Evolutionary conservation across 2,797 vertebrate species (phyloP), one percentile per base, ranked within the genome.

Genomic region (Aulostomus chinensis): DNA sequence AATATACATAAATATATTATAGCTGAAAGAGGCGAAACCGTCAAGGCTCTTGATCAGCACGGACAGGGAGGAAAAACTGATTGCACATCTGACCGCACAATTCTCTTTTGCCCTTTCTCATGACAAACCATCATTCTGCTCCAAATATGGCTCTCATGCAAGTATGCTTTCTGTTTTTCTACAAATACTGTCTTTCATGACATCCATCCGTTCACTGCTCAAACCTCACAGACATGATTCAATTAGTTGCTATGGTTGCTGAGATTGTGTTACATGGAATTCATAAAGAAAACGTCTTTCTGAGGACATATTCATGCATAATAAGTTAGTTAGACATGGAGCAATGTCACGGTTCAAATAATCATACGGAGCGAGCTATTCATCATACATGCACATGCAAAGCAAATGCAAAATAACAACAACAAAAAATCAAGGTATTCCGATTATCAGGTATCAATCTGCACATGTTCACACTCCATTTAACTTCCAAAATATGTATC

Each of bases 161-260:
- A 60, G 17, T 9, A 4, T 51, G 56, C 55, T 35, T 71, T 77
- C 56, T 72, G 65, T n/a, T n/a, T n/a, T n/a, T n/a, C n/a, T n/a
- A 81, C 54, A 66, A 75, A 61, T 28, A 61, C 36, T 24, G 29
- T 73, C 68, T 67, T 50, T 60, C 56, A 53, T 48, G 57, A 59
- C 68, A 73, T 73, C 15, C 64, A 69, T 55, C 49, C 52, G 49
- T 60, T 76, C 76, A 56, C 26, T 8, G 32, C 70, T 68, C 51
- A 32, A 12, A 73, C 58, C 69, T 58, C 59, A 50, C 61, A 58
- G 11, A 15, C 43, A 53, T 69, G 60, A 80, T 71, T 80, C 63
- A 75, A 78, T 86, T 81, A 78, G 78, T 59, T 76, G 48, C 77
- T 58, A 75, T 58, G 70, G 80, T 28, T 72, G 40, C 72, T 63